Base-by-base conservation (phyloP, 2,113 vertebrate species). In the Anoura caudifer region DNA sequence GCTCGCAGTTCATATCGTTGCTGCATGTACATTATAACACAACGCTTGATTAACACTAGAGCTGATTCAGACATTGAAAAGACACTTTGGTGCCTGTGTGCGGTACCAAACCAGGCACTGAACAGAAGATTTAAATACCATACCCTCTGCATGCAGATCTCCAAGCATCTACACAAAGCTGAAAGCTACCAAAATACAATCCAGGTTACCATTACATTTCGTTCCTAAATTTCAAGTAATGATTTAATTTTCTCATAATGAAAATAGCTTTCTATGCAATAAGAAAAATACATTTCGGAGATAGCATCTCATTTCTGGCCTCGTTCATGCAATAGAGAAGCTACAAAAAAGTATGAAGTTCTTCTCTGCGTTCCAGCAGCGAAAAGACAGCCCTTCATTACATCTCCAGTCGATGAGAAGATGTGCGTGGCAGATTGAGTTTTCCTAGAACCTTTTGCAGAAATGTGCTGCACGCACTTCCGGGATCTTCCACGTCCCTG, bases 11-110 rank as follows among this genome's bases (percentile, higher is more conserved):
- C 22, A 10, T 4, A 22, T 19, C 20, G 43, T 17, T 24, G n/a
- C 1, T 36, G 4, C 4, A 8, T 1, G 1, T 33, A 3, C 24
- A 4, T 13, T 24, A 10, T 4, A 85, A 11, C 26, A 16, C 36
- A 31, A 63, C 28, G 52, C 28, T 13, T 3, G 10, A 26, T 6
- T 4, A 15, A 8, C 7, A 43, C 16, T 4, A 47, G 16, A n/a
- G 61, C 0, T 6, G 50, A 33, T 26, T 7, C 43, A 52, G 11
- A 6, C 0, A 12, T 8, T 43, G 38, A 19, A 47, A 33, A 20
- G 36, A n/a, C 45, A 5, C 16, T 19, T 54, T 41, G 12, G 26
- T 38, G 7, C n/a, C 8, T 19, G 8, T 1, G 1, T 41, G 33
- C 20, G 11, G 4, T 9, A 3, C 22, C 45, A 19, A n/a, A 12